Percentiles rank a stretch among this genome's conserved stretches.
Evolutionary conservation across 2,113 vertebrate genomes (phyloP).

Genomic region (Otus sunia): DNA sequence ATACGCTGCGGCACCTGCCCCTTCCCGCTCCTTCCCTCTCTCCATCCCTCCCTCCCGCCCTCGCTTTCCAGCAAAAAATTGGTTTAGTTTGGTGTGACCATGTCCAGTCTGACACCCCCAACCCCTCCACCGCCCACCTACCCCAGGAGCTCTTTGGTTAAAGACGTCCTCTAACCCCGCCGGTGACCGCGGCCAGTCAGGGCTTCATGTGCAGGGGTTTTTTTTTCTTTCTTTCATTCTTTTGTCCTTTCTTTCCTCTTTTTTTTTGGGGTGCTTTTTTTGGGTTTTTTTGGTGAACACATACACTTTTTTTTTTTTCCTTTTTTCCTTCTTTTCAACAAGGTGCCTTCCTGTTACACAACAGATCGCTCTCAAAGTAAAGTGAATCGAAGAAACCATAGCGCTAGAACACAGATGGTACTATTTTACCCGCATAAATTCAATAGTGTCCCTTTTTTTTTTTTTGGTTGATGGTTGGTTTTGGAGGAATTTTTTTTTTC

Average conservation of each 20-base stretch:
- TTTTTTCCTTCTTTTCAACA: slow-evolving; percentile 76
- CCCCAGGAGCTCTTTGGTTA: slow-evolving; percentile 36
- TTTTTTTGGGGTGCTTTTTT: slow-evolving; percentile 41
- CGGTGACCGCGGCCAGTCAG: background rate
- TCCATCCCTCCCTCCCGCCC: background rate
- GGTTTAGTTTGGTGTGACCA: background rate
- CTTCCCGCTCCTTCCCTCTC: background rate
- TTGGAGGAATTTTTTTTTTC: background rate
- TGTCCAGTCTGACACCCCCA: background rate
- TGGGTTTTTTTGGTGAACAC: background rate
- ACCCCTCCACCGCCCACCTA: background rate
- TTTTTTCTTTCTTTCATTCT: background rate
- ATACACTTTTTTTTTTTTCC: background rate
- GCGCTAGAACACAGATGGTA: slow-evolving; percentile 78
- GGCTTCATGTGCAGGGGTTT: background rate
- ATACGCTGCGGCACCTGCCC: background rate
- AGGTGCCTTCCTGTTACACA: slow-evolving; percentile 88
- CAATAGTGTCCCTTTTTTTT: slow-evolving; percentile 8
- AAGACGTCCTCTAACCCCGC: background rate
- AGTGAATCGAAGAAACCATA: slow-evolving; percentile 81
- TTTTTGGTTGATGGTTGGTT: background rate
- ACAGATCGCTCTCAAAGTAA: slow-evolving; percentile 83
- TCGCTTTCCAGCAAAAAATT: background rate
- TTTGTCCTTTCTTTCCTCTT: slow-evolving; percentile 30
- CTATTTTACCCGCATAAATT: slow-evolving; percentile 88